Base-by-base conservation (phyloP, 2,113 vertebrate species). In the Mesoclemmys tuberculata region DNA sequence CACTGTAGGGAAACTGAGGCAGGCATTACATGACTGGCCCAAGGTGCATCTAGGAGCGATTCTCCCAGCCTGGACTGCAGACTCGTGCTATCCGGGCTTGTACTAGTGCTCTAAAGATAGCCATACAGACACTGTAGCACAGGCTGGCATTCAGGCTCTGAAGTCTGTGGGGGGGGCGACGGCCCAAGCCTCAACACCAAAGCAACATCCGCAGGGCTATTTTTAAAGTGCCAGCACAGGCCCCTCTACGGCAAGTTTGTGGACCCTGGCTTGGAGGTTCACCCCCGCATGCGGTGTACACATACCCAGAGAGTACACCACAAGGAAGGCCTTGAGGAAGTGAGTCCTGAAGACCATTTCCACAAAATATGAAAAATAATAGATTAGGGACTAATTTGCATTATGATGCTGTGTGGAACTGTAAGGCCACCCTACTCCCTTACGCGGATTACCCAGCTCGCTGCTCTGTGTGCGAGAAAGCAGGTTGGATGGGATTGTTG, bases 281-380 rank as follows among this genome's bases (percentile, higher is more conserved):
- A n/a, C 35, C 35, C 61, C 8, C 8, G 8, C 35, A 21, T 38
- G 14, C 8, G 1, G 64, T 38, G 18, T 68, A 5, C 35, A 19
- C 35, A 38, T 68, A 38, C 18, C n/a, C 64, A 68, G 64, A 68
- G 18, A 35, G 35, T 35, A 38, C 35, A 38, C 9, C 29, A 24
- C 68, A 35, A 90, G 51, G 11, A 82, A 92, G 46, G 38, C n/a
- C 6, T 85, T 1, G 0, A 41, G 61, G 18, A 13, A 1, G 0
- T 61, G 75, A 55, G 44, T 21, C 11, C 64, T 93, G 18, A 21
- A 71, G 64, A n/a, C 16, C 61, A 18, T 82, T 7, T 49, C 51
- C 74, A 77, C 27, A 79, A 22, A 48, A 44, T 71, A 51, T 7
- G 8, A 77, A 41, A 77, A 89, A 51, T 85, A 90, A 51, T 35